Percentiles rank a stretch among this genome's conserved stretches.
phyloP scores from a whole-genome alignment of 2,113 vertebrate species.

The Phalacrocorax aristotelis region DNA sequence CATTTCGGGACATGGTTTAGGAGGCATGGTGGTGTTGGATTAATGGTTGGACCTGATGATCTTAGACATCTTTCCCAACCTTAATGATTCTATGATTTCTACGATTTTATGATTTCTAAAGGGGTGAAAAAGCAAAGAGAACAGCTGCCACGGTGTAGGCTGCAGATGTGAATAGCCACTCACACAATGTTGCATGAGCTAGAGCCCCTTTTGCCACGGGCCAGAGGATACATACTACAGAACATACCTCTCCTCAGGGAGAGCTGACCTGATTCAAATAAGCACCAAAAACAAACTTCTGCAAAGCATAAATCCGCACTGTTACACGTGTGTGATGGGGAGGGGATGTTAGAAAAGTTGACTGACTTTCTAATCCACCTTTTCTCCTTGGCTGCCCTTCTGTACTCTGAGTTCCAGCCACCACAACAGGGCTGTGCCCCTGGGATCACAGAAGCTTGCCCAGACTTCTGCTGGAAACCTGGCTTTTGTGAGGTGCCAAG shows the following conservation, averaged over 20 bases:
- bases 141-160: not conserved
- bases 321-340: not conserved
- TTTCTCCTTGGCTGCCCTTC: not conserved
- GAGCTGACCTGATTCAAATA: not conserved
- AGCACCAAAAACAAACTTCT: not conserved
- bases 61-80: too few species aligned
- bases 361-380: not conserved
- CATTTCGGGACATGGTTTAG: too few species aligned
- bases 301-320: not conserved
- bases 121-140: not conserved
- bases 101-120: not conserved
- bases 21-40: too few species aligned
- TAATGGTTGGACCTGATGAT: too few species aligned
- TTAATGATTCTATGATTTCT: too few species aligned
- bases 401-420: not conserved
- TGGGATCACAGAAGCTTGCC: not conserved
- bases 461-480: not conserved
- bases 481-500: not conserved
- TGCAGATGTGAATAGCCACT: not conserved
- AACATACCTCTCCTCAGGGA: not conserved
- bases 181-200: not conserved
- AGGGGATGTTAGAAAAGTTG: not conserved
- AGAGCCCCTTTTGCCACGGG: not conserved
- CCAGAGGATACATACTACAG: not conserved
- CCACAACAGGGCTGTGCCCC: not conserved